A percentile compares a stretch with the other conserved stretches of the same genome.
Evolutionary conservation across 2,113 vertebrate species (phyloP).

Genomic region (Ochotona curzoniae): DNA sequence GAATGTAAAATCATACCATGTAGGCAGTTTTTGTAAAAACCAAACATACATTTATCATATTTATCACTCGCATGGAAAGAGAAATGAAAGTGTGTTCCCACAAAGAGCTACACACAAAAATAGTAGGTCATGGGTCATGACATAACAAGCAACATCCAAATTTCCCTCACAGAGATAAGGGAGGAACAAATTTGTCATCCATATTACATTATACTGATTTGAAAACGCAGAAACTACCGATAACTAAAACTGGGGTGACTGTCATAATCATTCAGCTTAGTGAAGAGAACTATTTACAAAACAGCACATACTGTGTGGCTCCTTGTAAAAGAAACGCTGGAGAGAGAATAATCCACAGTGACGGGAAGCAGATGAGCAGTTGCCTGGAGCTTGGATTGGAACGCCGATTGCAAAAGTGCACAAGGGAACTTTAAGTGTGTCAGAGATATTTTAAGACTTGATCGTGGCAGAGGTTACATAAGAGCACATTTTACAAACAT

Average conservation of each 20-base stretch:
- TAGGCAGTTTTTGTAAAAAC: slow-evolving; percentile 23
- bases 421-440: background rate
- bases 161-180: background rate
- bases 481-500: background rate
- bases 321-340: background rate
- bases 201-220: background rate
- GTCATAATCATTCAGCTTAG: background rate
- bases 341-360: background rate
- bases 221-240: background rate
- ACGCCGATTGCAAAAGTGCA: background rate
- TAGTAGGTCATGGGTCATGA: background rate
- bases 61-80: slow-evolving; percentile 36
- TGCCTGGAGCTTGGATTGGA: background rate
- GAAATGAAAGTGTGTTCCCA: background rate
- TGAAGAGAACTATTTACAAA: background rate
- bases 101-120: background rate
- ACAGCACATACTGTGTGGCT: background rate
- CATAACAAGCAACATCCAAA: background rate
- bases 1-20: background rate
- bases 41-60: slow-evolving; percentile 9
- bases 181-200: background rate
- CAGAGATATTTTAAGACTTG: background rate
- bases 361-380: background rate
- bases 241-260: too few species aligned
- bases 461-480: background rate